Conservation (phyloP, 2,113 vertebrate genomes). For the Rhinichthys klamathensis region DNA sequence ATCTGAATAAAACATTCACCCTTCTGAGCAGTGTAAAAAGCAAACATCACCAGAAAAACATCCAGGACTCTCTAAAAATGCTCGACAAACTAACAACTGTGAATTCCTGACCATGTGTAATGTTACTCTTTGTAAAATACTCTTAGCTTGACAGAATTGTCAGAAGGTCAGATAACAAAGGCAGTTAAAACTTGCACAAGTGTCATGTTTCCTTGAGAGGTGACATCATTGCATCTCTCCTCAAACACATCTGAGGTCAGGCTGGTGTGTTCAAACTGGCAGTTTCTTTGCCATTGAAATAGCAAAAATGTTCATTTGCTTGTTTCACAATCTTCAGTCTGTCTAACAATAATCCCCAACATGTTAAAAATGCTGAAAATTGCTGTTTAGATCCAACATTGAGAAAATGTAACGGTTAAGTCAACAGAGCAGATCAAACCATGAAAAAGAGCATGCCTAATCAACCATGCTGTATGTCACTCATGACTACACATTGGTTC, state of each 20-base stretch:
- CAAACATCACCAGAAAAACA: background rate
- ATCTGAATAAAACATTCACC: background rate
- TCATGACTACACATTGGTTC: background rate
- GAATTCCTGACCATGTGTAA: background rate
- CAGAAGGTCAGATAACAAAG: constrained; percentile 24
- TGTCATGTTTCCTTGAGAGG: constrained; percentile 16
- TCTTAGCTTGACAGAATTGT: constrained; percentile 4
- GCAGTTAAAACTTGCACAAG: constrained; percentile 14
- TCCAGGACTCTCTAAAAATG: background rate
- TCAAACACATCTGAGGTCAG: background rate
- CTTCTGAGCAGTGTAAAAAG: background rate
- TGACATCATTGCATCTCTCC: background rate
- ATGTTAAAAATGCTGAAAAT: background rate
- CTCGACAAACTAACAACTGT: background rate
- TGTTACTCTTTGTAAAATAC: background rate
- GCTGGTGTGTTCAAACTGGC: background rate
- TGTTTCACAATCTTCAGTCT: background rate
- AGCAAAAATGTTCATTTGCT: background rate
- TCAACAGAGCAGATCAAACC: background rate
- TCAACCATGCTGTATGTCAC: background rate
- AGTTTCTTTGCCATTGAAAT: background rate
- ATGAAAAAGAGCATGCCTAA: background rate
- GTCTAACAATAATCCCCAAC: background rate
- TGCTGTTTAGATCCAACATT: background rate
- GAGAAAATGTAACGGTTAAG: background rate